phyloP scores from a whole-genome alignment of 2,113 vertebrate genomes.

The Xenopus borealis region DNA sequence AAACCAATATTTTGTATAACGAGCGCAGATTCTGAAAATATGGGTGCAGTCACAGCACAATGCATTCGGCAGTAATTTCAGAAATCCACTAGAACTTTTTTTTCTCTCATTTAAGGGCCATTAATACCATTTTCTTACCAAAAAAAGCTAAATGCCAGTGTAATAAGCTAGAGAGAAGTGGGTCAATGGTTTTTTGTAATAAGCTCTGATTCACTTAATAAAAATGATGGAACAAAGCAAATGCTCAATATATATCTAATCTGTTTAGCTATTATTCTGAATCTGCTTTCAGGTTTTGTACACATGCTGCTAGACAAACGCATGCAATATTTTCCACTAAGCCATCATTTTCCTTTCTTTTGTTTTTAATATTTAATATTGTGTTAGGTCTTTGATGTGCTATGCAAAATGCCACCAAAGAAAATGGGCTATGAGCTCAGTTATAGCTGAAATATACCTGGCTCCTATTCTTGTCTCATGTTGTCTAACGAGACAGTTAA shows the following conservation, averaged over 20 bases:
- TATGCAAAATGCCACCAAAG: constrained; percentile 9
- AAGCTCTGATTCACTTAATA: constrained; percentile 29
- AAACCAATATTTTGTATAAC: too few relatives aligned
- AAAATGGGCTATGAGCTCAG: constrained; percentile 8
- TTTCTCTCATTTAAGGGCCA: constrained; percentile 17
- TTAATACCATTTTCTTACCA: constrained; percentile 2
- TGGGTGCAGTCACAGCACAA: constrained; percentile 25
- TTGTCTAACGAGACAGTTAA: constrained; percentile 47
- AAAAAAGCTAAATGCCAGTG: constrained; percentile 21
- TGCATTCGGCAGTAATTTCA: constrained; percentile 29
- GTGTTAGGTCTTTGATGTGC: constrained; percentile 9
- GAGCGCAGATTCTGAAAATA: constrained; percentile 12
- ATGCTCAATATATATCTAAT: constrained; percentile 29
- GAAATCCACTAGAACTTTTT: constrained; percentile 12
- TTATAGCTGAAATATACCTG: constrained; percentile 32
- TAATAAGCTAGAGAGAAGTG: constrained; percentile 32
- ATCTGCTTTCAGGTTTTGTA: background rate
- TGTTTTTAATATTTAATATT: background rate
- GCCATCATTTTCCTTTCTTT: constrained; percentile 8
- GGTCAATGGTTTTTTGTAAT: constrained; percentile 36
- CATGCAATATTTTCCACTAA: constrained; percentile 33
- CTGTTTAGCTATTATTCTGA: constrained; percentile 33
- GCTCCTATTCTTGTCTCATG: constrained; percentile 32
- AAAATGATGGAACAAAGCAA: constrained; percentile 10
- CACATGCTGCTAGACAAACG: constrained; percentile 8